Evolutionary conservation across 2,797 vertebrate species (phyloP).

Genomic region (Dendrocincla fuliginosa): DNA sequence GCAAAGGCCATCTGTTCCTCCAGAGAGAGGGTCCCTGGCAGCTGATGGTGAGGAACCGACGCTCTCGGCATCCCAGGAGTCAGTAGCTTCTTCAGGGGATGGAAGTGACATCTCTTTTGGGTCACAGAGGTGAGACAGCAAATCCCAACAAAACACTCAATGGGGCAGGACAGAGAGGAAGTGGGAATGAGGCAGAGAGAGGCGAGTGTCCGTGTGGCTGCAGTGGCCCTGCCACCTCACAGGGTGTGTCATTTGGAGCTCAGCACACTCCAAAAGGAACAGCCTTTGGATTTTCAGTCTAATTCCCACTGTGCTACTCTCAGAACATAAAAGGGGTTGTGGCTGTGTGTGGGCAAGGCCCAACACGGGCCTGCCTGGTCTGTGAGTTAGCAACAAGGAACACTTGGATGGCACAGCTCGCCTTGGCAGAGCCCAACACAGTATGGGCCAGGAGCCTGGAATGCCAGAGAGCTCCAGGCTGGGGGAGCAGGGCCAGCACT

Average conservation of each 20-base stretch:
- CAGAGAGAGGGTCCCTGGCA: background rate
- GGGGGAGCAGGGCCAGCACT: background rate
- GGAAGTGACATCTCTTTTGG: constrained; percentile 79
- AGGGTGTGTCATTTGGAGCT: background rate
- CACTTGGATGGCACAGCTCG: background rate
- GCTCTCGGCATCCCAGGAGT: constrained; percentile 83
- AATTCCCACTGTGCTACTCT: background rate
- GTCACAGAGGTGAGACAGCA: constrained; percentile 81
- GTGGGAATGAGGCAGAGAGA: background rate
- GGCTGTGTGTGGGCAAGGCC: background rate
- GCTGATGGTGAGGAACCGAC: background rate
- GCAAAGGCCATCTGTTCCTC: background rate
- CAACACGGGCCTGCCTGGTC: background rate
- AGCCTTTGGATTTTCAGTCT: background rate
- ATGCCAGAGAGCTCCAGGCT: background rate
- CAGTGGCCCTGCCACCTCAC: background rate
- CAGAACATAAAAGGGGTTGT: background rate
- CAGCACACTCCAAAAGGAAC: background rate
- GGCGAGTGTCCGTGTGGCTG: background rate
- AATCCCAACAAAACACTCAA: background rate
- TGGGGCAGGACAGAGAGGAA: background rate
- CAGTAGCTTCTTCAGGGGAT: constrained; percentile 77
- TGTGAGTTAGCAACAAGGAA: background rate
- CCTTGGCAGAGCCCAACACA: background rate
- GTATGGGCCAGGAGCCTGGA: background rate